These are phyloP conservation scores for Falco columbarius DNA, from an alignment of 2,797 vertebrate genomes.

Conservation along the genomic window DNA sequence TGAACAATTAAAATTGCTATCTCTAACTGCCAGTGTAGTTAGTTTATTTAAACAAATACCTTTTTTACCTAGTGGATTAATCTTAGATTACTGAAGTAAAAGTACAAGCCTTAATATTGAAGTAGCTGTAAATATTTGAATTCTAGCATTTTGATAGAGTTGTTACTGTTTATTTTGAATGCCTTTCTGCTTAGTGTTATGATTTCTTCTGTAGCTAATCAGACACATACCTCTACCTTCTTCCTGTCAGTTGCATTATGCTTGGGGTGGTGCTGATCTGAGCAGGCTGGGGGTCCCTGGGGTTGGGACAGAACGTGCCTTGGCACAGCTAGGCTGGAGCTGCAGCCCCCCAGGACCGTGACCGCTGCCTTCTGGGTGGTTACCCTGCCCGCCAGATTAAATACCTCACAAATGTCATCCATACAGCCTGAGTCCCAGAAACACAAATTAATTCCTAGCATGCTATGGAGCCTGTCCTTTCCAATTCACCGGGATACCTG, in stretches of 20 bases:
- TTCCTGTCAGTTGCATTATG: neutral
- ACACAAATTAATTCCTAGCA: neutral
- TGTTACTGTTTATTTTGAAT: neutral
- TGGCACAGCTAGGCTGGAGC: neutral
- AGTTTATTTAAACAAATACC: conserved; percentile 11
- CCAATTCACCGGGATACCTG: neutral
- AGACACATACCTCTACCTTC: neutral
- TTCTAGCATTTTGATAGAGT: neutral
- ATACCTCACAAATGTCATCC: neutral
- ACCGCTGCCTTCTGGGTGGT: neutral
- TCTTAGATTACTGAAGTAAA: neutral
- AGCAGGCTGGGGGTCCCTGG: neutral
- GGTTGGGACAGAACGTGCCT: neutral
- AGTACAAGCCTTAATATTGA: neutral
- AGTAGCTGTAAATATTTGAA: neutral
- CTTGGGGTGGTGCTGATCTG: neutral
- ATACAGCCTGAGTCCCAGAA: neutral
- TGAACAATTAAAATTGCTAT: neutral
- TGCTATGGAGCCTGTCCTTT: neutral
- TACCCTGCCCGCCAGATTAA: neutral
- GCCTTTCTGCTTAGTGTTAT: neutral
- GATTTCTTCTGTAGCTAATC: neutral
- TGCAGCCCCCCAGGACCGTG: neutral
- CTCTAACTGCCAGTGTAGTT: neutral
- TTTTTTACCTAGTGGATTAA: neutral